Evolutionary conservation across 2,888 invertebrate species (phyloP), one percentile per base, ranked within the genome.

Genomic region (Heliconius cydno): DNA sequence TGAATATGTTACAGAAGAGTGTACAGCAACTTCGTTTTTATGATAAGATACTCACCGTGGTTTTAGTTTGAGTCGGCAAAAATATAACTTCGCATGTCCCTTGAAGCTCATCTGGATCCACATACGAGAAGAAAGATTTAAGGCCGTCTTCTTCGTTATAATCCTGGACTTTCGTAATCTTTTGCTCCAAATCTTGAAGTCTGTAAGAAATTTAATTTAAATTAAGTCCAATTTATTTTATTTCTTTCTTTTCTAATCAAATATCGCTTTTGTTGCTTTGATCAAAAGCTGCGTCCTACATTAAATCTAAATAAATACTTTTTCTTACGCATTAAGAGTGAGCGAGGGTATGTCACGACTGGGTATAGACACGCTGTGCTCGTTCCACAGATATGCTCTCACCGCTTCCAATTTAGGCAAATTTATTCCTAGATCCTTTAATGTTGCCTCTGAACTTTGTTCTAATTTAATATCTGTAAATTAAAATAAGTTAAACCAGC

Each of bases 91-190:
- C 87, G 7, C 84, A 80, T 0, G 87, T 87, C 7, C 88, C 88
- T 2, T 80, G 46, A 3, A 91, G 80, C 74, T 89, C 90, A 79
- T 91, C 89, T 0, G 85, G 77, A 22, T 88, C 88, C 5, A 90
- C 84, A 22, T 84, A 83, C 1, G 85, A 85, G 52, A 87, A 87
- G 79, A 89, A 89, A 5, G 84, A 84, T 52, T 80, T 82, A 19
- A 91, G 84, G 9, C 88, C 91, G 34, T 78, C 80, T 66, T 82
- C 57, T 80, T 88, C 60, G 12, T 57, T 34, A 85, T 76, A 87
- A 76, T 80, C 86, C 80, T 22, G 60, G 68, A 67, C 86, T 80
- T 41, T 3, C 15, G 25, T 25, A 13, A 60, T 38, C 6, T 60
- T 60, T 60, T 60, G 34, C 25, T 73, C 73, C 9, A 60, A 34